Evolutionary conservation across 2,888 invertebrate genomes (phyloP).

Genomic region (Epiperipatus broadwayi): DNA sequence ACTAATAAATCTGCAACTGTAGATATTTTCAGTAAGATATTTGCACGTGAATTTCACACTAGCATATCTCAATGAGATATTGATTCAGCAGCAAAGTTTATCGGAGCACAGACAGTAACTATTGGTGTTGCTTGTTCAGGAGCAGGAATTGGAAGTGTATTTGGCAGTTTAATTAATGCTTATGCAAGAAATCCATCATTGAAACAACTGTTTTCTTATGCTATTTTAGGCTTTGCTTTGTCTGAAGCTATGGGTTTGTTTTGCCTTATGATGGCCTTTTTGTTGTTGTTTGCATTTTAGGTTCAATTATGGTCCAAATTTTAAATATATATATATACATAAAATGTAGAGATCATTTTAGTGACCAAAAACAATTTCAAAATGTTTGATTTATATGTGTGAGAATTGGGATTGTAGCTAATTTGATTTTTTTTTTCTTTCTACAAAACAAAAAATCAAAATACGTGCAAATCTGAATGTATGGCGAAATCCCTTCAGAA

Average conservation of each 20-base stretch:
- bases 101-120: constrained; percentile 99
- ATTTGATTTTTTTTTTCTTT: too few relatives aligned
- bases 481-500: too few relatives aligned
- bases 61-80: constrained; percentile 79
- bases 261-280: constrained; percentile 99
- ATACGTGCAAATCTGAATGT: too few relatives aligned
- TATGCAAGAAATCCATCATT: constrained; percentile 90
- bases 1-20: too few relatives aligned
- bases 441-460: too few relatives aligned
- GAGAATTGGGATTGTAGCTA: too few relatives aligned
- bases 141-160: constrained; percentile 93
- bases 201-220: constrained; percentile 93
- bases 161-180: constrained; percentile 87
- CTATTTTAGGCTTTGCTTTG: constrained; percentile 91
- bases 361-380: too few relatives aligned
- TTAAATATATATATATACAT: too few relatives aligned
- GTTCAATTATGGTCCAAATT: too few relatives aligned
- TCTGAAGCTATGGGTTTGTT: constrained; percentile 99
- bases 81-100: constrained; percentile 99
- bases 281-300: constrained; percentile 94
- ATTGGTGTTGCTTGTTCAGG: constrained; percentile 97
- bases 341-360: too few relatives aligned
- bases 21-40: too few relatives aligned
- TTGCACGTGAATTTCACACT: constrained; percentile 62
- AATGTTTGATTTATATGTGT: too few relatives aligned